Percentiles rank a stretch among this genome's conserved stretches.
phyloP scores from a whole-genome alignment of 2,113 vertebrate species.

The Myrmophylax atrothorax region DNA sequence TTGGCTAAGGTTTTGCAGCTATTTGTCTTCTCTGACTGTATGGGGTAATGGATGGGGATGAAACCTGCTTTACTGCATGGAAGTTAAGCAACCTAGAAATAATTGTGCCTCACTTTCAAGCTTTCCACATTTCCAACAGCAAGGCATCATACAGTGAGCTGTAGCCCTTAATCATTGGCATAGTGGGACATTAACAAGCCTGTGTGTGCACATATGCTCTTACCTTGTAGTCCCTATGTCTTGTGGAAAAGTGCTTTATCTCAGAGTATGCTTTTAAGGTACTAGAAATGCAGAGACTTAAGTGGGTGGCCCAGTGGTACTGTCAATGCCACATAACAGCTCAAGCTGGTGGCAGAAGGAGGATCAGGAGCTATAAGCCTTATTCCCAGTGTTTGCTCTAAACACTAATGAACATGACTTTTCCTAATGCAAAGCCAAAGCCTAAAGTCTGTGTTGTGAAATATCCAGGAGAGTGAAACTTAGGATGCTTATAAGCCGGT shows the following conservation, averaged over 20 bases:
- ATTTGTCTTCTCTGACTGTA: background rate
- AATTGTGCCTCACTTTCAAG: background rate
- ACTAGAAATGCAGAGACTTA: background rate
- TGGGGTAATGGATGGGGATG: background rate
- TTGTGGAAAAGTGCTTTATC: background rate
- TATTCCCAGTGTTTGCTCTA: background rate
- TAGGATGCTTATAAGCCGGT: slow-evolving; percentile 7
- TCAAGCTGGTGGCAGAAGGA: background rate
- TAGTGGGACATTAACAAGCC: background rate
- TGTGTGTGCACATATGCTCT: background rate
- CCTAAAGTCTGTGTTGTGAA: background rate
- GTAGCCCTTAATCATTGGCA: background rate
- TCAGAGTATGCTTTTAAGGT: background rate
- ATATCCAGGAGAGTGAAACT: background rate
- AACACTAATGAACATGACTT: background rate
- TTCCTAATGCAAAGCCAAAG: background rate
- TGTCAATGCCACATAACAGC: background rate
- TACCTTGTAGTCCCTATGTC: background rate
- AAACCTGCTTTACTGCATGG: background rate
- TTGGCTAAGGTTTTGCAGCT: background rate
- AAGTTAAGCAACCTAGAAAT: background rate
- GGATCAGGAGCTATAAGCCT: background rate
- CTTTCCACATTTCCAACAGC: background rate
- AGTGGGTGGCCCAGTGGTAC: background rate
- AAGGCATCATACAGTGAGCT: background rate